Conservation (phyloP, 2,113 vertebrate species). For the Cranoglanis bouderius region DNA sequence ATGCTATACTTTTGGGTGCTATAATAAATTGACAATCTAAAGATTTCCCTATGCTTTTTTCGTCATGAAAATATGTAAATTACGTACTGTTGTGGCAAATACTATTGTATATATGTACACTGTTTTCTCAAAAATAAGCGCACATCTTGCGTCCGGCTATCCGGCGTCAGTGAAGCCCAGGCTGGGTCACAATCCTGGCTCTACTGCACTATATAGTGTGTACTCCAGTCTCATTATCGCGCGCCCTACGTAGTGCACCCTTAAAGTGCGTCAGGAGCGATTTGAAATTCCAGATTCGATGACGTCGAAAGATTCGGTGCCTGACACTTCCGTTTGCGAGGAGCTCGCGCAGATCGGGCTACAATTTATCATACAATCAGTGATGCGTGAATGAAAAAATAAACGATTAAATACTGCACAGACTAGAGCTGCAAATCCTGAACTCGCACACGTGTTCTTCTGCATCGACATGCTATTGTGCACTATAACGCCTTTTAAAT, state of each 20-base stretch:
- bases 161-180: neutral
- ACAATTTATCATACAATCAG: neutral
- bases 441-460: neutral
- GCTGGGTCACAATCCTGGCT: neutral
- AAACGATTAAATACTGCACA: neutral
- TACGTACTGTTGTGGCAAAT: neutral
- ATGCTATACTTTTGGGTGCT: neutral
- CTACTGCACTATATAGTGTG: neutral
- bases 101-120: neutral
- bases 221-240: too few relatives aligned
- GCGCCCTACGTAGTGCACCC: neutral
- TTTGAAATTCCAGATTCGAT: constrained; percentile 1
- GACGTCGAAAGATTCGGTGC: neutral
- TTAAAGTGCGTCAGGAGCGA: neutral
- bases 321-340: constrained; percentile 8
- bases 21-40: neutral
- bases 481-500: neutral
- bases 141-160: neutral
- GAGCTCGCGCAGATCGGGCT: neutral
- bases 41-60: neutral
- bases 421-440: neutral
- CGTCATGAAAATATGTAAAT: neutral
- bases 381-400: neutral
- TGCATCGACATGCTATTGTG: neutral
- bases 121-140: neutral